phyloP scores from a whole-genome alignment of 2,113 vertebrate species.

The Lagenorhynchus albirostris region DNA sequence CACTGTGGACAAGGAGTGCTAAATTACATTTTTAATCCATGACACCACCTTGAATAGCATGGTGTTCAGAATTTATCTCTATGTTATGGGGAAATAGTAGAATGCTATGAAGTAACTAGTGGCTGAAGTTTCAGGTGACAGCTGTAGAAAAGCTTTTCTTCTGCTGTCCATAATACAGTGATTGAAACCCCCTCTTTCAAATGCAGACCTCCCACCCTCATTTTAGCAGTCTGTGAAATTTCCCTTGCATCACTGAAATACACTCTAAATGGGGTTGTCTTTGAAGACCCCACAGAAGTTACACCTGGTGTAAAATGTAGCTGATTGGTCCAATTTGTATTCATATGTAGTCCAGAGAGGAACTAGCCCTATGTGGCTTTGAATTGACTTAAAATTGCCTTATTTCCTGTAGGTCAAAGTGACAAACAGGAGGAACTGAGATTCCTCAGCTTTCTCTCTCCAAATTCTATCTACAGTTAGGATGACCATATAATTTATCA shows the following conservation, averaged over 20 bases:
- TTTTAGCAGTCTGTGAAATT: slow-evolving; percentile 55
- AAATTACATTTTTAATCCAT: slow-evolving; percentile 55
- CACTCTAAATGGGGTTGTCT: slow-evolving; percentile 36
- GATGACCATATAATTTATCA: background rate
- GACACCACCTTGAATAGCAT: slow-evolving; percentile 36
- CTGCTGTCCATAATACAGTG: background rate
- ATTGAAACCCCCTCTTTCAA: slow-evolving; percentile 18
- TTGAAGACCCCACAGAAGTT: slow-evolving; percentile 65
- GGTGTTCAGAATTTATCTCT: background rate
- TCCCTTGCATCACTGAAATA: slow-evolving; percentile 53
- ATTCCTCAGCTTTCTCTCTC: background rate
- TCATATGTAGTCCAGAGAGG: background rate
- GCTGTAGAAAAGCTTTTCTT: background rate
- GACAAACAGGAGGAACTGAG: background rate
- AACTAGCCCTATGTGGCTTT: background rate
- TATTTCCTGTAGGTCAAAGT: background rate
- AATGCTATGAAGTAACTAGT: background rate
- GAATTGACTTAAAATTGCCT: slow-evolving; percentile 33
- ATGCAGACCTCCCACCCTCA: slow-evolving; percentile 39
- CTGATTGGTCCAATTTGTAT: slow-evolving; percentile 49
- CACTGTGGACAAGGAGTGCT: slow-evolving; percentile 30
- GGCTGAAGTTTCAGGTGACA: slow-evolving; percentile 30
- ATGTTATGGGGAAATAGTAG: slow-evolving; percentile 23
- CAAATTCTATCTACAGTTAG: background rate
- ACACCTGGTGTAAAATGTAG: slow-evolving; percentile 42